Evolutionary conservation across 2,113 vertebrate genomes (phyloP).

Genomic region (Ictalurus furcatus): DNA sequence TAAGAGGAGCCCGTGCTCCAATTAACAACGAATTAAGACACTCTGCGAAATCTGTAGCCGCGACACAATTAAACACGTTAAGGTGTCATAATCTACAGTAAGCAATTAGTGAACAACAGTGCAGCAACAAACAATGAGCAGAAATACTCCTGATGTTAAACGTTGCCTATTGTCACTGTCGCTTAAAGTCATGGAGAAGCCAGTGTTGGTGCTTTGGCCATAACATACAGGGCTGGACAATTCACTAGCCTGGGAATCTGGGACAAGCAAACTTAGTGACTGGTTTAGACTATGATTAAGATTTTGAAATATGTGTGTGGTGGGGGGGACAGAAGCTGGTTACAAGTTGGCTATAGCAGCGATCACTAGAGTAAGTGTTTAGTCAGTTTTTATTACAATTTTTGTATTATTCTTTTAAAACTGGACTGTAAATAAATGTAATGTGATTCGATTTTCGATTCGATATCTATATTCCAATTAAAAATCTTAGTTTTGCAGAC

Average conservation of each 20-base stretch:
- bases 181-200: background rate
- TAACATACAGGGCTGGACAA: background rate
- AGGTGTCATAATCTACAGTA: background rate
- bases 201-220: too few relatives aligned
- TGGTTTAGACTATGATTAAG: background rate
- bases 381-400: too few relatives aligned
- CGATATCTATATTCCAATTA: too few relatives aligned
- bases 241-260: background rate
- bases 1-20: background rate
- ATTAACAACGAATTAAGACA: background rate
- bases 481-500: too few relatives aligned
- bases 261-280: background rate
- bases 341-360: too few relatives aligned
- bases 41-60: background rate
- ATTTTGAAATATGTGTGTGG: background rate
- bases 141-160: conserved; percentile 1
- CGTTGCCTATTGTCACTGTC: background rate
- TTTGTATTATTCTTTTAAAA: background rate
- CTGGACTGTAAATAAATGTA: background rate
- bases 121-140: background rate
- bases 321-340: too few relatives aligned
- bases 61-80: background rate
- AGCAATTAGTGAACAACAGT: background rate
- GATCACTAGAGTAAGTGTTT: too few relatives aligned
- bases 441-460: background rate